Conservation (phyloP, 53 echinoderm and acorn worm species). For the Holothuria scabra region DNA sequence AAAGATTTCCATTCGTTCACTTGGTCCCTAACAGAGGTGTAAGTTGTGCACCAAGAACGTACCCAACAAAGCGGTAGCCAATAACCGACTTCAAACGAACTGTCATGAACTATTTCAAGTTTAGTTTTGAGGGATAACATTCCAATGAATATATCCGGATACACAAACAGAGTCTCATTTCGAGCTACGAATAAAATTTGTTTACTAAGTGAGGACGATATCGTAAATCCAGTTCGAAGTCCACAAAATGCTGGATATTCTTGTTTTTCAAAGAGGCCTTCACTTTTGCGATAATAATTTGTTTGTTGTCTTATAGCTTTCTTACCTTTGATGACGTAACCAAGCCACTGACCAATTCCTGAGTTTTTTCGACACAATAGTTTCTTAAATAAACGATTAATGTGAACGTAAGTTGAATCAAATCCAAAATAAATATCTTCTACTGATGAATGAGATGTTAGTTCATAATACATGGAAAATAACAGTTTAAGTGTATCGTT, state of each 20-base stretch:
- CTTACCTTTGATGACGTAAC: neutral
- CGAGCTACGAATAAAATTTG: slow-evolving; percentile 4
- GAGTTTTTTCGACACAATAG: neutral
- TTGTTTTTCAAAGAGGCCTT: neutral
- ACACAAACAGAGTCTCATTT: neutral
- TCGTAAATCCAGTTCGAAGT: slow-evolving; percentile 2
- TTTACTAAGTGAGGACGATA: neutral
- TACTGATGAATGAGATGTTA: too few relatives aligned
- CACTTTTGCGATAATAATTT: neutral
- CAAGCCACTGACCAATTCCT: neutral
- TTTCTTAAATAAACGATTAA: neutral
- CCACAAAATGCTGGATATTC: neutral
- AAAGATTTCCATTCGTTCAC: too few relatives aligned
- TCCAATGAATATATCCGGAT: slow-evolving; percentile 11
- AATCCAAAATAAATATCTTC: too few relatives aligned
- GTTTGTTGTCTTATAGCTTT: neutral
- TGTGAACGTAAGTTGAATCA: slow-evolving; percentile 29
- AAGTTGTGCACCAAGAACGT: neutral
- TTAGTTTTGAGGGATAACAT: neutral
- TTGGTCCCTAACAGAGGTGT: neutral
- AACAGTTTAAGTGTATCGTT: too few relatives aligned
- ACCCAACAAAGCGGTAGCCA: neutral
- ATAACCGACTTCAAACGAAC: slow-evolving; percentile 11
- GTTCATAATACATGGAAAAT: too few relatives aligned
- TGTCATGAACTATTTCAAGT: neutral